Evolutionary conservation across 2,113 vertebrate genomes (phyloP).

Genomic region (Pelmatolapia mariae): DNA sequence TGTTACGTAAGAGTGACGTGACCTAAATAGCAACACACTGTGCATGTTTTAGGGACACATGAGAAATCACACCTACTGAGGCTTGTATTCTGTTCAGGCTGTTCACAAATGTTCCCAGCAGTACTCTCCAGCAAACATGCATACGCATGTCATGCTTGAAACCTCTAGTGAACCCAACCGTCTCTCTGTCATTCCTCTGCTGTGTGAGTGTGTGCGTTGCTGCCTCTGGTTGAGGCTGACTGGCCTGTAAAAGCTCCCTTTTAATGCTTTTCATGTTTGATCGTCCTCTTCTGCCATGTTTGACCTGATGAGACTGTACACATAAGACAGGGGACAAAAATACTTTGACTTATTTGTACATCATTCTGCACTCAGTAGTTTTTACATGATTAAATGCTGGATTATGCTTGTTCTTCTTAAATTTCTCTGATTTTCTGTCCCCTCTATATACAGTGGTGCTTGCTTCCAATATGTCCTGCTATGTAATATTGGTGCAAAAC

Average conservation of each 20-base stretch:
- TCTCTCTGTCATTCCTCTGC: background rate
- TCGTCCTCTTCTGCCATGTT: background rate
- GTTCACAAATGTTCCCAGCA: background rate
- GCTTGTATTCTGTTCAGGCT: background rate
- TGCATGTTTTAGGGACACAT: background rate
- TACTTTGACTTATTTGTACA: background rate
- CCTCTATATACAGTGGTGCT: background rate
- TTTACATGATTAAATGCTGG: background rate
- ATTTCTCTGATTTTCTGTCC: background rate
- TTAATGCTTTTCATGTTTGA: conserved; percentile 47
- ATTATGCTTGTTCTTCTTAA: background rate
- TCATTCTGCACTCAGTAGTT: background rate
- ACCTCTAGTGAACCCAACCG: background rate
- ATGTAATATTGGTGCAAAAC: background rate
- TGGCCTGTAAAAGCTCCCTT: background rate
- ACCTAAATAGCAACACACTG: background rate
- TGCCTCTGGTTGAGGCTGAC: background rate
- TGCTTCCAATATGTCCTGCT: background rate
- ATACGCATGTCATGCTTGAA: background rate
- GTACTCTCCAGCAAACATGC: background rate
- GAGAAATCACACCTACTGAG: background rate
- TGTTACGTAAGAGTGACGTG: conserved; percentile 15
- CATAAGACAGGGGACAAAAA: background rate
- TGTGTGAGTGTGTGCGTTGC: background rate
- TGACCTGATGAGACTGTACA: background rate